These are phyloP conservation scores for Diachasma alloeum DNA, from an alignment of 1,140 invertebrate species.

Conservation along the genomic window DNA sequence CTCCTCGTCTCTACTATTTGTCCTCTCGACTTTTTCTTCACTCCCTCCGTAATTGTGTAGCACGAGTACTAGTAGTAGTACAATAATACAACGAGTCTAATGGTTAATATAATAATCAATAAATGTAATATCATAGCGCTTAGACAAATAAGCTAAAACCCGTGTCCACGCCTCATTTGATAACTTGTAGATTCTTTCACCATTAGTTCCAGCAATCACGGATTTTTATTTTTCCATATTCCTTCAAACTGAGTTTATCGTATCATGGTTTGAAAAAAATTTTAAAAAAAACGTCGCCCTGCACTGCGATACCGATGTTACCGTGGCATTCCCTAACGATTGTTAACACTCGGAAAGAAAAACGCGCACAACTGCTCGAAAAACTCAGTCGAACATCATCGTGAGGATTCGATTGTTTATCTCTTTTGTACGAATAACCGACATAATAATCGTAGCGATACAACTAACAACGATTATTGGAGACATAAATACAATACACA, in stretches of 20 bases:
- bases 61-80: slow-evolving; percentile 25
- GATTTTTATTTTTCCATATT: background rate
- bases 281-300: background rate
- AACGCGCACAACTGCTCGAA: background rate
- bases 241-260: slow-evolving; percentile 1
- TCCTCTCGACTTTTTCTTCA: slow-evolving; percentile 11
- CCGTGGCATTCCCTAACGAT: background rate
- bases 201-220: background rate
- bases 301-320: background rate
- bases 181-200: too few relatives aligned
- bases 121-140: slow-evolving; percentile 55
- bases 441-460: slow-evolving; percentile 48
- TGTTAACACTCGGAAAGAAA: background rate
- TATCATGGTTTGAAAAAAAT: background rate
- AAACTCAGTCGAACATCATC: background rate
- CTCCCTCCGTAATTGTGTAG: slow-evolving; percentile 4
- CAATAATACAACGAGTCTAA: slow-evolving; percentile 51
- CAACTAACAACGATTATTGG: slow-evolving; percentile 62
- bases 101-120: slow-evolving; percentile 58
- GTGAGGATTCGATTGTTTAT: background rate
- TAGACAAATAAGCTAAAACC: slow-evolving; percentile 51
- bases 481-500: slow-evolving; percentile 61
- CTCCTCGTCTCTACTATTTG: background rate
- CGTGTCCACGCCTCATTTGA: slow-evolving; percentile 13
- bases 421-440: slow-evolving; percentile 14